Evolutionary conservation across 2,888 invertebrate species (phyloP).

Genomic region (Digitonthophagus gazella): DNA sequence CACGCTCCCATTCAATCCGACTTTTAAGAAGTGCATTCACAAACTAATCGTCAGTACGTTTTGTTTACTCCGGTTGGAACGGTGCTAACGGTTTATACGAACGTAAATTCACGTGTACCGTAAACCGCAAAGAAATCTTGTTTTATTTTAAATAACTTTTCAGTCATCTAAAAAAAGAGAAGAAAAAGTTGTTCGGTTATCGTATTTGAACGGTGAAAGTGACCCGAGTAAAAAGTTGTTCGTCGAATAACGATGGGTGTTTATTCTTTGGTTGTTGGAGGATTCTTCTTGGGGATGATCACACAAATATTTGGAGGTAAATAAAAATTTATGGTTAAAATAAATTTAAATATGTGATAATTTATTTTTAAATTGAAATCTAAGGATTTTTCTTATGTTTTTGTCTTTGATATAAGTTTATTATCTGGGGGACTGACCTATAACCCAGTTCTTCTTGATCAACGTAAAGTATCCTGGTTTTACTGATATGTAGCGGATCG

Average conservation of each 20-base stretch:
- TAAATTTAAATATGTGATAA: too few species aligned
- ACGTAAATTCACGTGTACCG: neutral
- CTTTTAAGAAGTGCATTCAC: neutral
- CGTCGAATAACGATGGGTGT: neutral
- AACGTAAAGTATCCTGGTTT: neutral
- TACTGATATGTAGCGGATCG: neutral
- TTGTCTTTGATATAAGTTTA: neutral
- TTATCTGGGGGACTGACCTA: neutral
- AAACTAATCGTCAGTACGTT: neutral
- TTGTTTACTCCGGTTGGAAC: neutral
- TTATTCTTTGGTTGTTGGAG: neutral
- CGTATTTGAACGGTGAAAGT: too few species aligned
- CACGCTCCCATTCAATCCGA: neutral
- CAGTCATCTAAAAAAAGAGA: too few species aligned
- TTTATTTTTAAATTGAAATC: neutral
- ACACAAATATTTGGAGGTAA: neutral
- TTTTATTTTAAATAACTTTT: neutral
- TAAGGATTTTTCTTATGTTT: neutral
- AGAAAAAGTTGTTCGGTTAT: too few species aligned
- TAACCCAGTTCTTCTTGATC: neutral
- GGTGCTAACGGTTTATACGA: neutral
- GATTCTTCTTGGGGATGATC: neutral
- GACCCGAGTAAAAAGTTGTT: too few species aligned
- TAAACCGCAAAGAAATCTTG: too few species aligned
- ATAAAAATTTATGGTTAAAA: neutral